These are phyloP conservation scores for Zaprionus obscuricornis DNA, from an alignment of 2,888 invertebrate species.

Conservation along the genomic window DNA sequence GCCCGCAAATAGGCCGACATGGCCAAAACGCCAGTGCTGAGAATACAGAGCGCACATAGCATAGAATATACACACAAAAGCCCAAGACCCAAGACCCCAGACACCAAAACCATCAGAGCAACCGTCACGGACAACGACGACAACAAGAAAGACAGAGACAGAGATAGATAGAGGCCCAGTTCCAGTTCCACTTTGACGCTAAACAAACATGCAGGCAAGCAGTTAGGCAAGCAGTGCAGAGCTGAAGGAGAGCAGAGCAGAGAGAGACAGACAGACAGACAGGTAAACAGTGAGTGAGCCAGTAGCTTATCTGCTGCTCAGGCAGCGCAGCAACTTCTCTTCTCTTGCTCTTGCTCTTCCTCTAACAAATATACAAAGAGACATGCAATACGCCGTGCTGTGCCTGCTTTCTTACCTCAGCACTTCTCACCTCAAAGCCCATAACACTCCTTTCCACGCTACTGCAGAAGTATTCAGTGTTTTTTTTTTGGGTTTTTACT, in stretches of 20 bases:
- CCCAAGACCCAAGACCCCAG: constrained; percentile 13
- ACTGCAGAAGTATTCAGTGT: background rate
- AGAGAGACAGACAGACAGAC: constrained; percentile 14
- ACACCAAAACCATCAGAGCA: constrained; percentile 14
- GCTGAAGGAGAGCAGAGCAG: constrained; percentile 14
- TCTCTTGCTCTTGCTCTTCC: constrained; percentile 46
- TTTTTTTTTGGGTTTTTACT: background rate
- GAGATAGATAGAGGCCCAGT: background rate
- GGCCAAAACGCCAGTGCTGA: constrained; percentile 18
- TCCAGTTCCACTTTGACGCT: constrained; percentile 35
- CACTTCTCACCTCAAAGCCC: background rate
- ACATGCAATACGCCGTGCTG: constrained; percentile 36
- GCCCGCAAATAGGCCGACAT: constrained; percentile 64
- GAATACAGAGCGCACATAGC: constrained; percentile 1
- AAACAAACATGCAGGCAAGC: constrained; percentile 53
- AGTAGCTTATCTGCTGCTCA: constrained; percentile 37
- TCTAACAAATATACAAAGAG: constrained; percentile 41
- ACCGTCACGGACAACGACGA: constrained; percentile 1
- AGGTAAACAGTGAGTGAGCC: constrained; percentile 17
- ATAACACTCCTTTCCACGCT: too few species aligned
- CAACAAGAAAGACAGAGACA: constrained; percentile 11
- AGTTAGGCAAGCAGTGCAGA: constrained; percentile 5
- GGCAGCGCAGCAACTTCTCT: constrained; percentile 42
- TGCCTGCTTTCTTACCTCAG: constrained; percentile 2
- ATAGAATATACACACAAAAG: too few species aligned